Evolutionary conservation across 2,113 vertebrate species (phyloP).

Genomic region (Psettodes erumei): DNA sequence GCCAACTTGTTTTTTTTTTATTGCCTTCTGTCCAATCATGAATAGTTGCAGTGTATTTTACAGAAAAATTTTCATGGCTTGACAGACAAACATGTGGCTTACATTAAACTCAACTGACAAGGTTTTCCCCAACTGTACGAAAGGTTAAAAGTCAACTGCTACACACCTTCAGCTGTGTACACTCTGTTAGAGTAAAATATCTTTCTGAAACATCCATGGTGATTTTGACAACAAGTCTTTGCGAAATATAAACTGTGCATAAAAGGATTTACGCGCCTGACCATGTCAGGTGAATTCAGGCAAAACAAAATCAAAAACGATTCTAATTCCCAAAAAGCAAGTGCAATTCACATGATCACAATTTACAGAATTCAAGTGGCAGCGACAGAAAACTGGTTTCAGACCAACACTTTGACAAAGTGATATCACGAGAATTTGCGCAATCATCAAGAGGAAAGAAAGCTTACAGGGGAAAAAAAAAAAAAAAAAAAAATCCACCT

Average conservation of each 20-base stretch:
- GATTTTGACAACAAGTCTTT: slow-evolving; percentile 17
- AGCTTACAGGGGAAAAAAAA: slow-evolving; percentile 10
- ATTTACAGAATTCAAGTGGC: slow-evolving; percentile 12
- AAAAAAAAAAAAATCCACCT: too few relatives aligned
- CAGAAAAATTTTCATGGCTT: slow-evolving; percentile 36
- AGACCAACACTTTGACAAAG: background rate
- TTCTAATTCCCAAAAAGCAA: slow-evolving; percentile 18
- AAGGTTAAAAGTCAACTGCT: slow-evolving; percentile 21
- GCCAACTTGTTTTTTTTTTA: slow-evolving; percentile 52
- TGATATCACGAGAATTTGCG: slow-evolving; percentile 25
- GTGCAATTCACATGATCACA: slow-evolving; percentile 31
- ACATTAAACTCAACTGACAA: background rate
- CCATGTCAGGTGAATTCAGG: slow-evolving; percentile 17
- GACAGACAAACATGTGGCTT: background rate
- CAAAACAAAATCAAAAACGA: slow-evolving; percentile 7
- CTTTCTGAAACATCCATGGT: background rate
- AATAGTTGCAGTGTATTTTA: slow-evolving; percentile 60
- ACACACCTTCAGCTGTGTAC: slow-evolving; percentile 4
- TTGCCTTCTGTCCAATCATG: slow-evolving; percentile 56
- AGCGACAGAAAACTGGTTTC: slow-evolving; percentile 13
- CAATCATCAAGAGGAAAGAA: background rate
- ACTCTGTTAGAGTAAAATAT: slow-evolving; percentile 23
- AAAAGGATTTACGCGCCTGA: slow-evolving; percentile 16
- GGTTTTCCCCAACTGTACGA: background rate
- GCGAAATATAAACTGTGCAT: slow-evolving; percentile 2